Evolutionary conservation across 2,797 vertebrate species (phyloP).

Genomic region (Orestias chungarensis): DNA sequence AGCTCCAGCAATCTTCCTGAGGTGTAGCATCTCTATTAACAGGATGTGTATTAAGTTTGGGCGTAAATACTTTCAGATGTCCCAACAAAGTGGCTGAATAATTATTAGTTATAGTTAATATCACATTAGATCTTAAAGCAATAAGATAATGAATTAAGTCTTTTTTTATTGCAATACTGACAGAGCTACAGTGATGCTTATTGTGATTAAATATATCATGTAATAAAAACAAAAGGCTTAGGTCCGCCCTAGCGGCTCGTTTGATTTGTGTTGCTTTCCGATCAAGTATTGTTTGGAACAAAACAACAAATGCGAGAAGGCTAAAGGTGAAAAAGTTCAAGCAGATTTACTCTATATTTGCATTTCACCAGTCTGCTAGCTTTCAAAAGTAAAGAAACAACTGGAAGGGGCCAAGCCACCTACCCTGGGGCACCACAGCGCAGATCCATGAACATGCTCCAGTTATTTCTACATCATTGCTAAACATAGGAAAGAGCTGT

Average conservation of each 20-base stretch:
- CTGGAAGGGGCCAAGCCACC: neutral
- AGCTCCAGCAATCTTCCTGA: neutral
- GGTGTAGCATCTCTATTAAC: neutral
- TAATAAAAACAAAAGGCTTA: neutral
- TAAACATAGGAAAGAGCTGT: neutral
- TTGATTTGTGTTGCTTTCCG: neutral
- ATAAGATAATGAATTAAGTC: neutral
- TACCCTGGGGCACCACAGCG: too few relatives aligned
- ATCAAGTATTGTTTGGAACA: neutral
- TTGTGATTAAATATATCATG: neutral
- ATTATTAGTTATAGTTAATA: neutral
- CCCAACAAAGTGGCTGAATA: neutral
- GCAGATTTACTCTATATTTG: neutral
- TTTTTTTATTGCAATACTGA: neutral
- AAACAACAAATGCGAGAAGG: neutral
- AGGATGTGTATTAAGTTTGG: neutral
- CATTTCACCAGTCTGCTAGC: neutral
- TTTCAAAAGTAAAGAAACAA: neutral
- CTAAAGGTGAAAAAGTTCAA: neutral
- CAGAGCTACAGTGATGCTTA: neutral
- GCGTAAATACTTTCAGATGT: neutral
- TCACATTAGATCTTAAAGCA: neutral
- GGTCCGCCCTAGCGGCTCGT: neutral
- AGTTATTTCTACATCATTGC: too few relatives aligned
- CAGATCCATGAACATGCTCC: too few relatives aligned